Conservation (phyloP, 2,888 invertebrate genomes). For the Cataglyphis rosenhaueri region DNA sequence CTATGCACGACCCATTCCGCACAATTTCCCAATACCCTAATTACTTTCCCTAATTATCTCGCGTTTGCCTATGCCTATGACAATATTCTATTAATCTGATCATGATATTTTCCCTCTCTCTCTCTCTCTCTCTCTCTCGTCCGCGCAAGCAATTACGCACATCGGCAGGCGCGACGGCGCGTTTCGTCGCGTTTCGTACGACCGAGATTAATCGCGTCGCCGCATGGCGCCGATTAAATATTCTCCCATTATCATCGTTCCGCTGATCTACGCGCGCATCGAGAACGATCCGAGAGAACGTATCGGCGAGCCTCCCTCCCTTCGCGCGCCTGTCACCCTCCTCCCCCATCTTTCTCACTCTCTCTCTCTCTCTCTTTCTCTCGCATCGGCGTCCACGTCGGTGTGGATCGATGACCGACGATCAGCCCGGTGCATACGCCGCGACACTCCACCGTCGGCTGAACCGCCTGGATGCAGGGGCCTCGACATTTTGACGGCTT, state of each 20-base stretch:
- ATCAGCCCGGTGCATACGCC: constrained; percentile 63
- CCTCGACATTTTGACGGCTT: constrained; percentile 76
- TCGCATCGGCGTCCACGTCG: constrained; percentile 64
- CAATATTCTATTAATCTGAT: background rate
- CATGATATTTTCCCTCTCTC: background rate
- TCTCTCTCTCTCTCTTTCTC: constrained; percentile 43
- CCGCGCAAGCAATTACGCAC: constrained; percentile 54
- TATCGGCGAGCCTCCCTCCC: constrained; percentile 53
- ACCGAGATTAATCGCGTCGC: constrained; percentile 75
- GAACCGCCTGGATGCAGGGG: constrained; percentile 62
- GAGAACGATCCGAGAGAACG: constrained; percentile 64
- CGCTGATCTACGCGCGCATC: constrained; percentile 80
- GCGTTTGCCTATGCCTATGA: background rate
- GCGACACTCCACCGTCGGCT: constrained; percentile 62
- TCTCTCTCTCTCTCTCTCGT: background rate
- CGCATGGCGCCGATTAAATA: constrained; percentile 35
- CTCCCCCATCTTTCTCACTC: background rate
- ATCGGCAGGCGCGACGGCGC: background rate
- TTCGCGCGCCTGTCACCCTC: constrained; percentile 1
- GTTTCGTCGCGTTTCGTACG: constrained; percentile 17
- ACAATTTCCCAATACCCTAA: background rate
- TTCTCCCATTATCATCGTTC: constrained; percentile 33
- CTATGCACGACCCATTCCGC: background rate
- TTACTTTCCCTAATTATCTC: background rate
- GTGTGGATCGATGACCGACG: constrained; percentile 72